Conservation (phyloP, 2,888 invertebrate genomes). For the Quadroppia sp. region DNA sequence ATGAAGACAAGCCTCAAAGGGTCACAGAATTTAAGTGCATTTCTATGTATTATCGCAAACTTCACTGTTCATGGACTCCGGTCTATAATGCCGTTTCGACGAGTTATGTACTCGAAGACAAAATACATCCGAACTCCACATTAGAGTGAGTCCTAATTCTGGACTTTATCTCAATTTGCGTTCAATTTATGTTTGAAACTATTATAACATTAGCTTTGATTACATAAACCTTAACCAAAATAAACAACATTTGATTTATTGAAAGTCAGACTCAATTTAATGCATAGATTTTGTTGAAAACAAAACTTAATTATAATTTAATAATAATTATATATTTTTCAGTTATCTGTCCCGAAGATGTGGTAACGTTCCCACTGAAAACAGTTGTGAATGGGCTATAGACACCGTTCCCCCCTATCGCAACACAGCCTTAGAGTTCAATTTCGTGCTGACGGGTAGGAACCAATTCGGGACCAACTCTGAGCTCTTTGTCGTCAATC, state of each 20-base stretch:
- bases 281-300: no score
- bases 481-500: conserved; percentile 39
- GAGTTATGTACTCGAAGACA: conserved; percentile 38
- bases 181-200: no score
- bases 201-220: no score
- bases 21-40: conserved; percentile 44
- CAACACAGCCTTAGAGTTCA: conserved; percentile 20
- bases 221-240: no score
- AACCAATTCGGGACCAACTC: conserved; percentile 42
- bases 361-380: conserved; percentile 13
- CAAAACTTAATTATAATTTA: no score
- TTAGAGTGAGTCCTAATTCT: not conserved
- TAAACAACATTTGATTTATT: no score
- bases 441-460: conserved; percentile 41
- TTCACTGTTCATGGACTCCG: conserved; percentile 44
- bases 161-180: not conserved
- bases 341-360: conserved; percentile 14
- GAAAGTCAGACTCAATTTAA: no score
- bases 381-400: conserved; percentile 44
- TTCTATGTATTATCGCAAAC: conserved; percentile 39
- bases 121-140: not conserved
- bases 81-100: conserved; percentile 42
- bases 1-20: conserved; percentile 33
- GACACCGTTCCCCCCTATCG: conserved; percentile 43
- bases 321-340: not conserved